Conservation (phyloP, 1,140 invertebrate species). For the Procambarus clarkii region DNA sequence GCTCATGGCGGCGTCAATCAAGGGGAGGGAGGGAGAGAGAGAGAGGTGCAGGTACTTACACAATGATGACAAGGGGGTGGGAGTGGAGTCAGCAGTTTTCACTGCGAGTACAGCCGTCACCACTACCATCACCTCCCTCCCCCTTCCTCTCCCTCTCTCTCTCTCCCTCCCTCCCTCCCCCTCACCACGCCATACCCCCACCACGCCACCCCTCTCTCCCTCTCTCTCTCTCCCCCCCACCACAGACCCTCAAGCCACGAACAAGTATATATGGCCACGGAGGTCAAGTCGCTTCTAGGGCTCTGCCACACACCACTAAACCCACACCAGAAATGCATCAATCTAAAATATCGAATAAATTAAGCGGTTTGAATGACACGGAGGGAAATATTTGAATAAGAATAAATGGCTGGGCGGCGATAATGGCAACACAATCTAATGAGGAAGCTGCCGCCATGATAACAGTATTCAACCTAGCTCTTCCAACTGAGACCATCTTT, state of each 20-base stretch:
- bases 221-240: too few relatives aligned
- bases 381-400: neutral
- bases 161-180: neutral
- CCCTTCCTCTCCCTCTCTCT: neutral
- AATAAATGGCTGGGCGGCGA: neutral
- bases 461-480: neutral
- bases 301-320: neutral
- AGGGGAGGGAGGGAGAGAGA: too few relatives aligned
- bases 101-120: slow-evolving; percentile 34
- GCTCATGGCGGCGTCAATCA: too few relatives aligned
- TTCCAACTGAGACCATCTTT: too few relatives aligned
- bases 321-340: neutral
- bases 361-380: neutral
- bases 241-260: neutral
- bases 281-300: neutral
- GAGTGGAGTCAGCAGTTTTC: slow-evolving; percentile 31
- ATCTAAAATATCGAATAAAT: neutral
- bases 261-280: slow-evolving; percentile 19
- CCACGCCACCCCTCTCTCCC: too few relatives aligned
- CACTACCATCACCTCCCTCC: slow-evolving; percentile 17
- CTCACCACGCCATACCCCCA: too few relatives aligned
- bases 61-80: slow-evolving; percentile 20
- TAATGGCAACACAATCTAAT: slow-evolving; percentile 3
- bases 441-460: neutral
- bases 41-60: neutral